Base-by-base conservation (phyloP, 2,888 invertebrate species). In the Xanthostigma xanthostigma region DNA sequence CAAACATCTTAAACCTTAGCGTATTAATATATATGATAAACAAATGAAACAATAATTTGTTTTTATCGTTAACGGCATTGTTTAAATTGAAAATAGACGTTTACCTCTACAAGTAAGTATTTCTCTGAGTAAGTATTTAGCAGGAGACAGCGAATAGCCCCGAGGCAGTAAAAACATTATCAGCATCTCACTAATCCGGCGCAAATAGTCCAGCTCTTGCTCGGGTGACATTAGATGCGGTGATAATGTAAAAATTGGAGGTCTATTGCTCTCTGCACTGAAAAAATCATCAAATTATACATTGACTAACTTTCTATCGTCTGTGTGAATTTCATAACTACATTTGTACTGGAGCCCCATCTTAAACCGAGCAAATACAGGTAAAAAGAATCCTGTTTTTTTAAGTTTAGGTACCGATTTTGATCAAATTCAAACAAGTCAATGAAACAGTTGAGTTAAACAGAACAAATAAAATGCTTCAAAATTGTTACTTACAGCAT, bases 41-140 rank as follows among this genome's bases (percentile, higher is more conserved):
- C 13, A 12, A 38, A 8, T 38, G n/a, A 8, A 38, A 11, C 8
- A 13, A 14, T 12, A 39, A 14, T 39, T 39, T 13, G 11, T 39
- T 39, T 8, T 10, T 39, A 13, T 39, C 2, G 39, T 14, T 39
- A 8, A 12, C 8, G 17, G 39, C 12, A 39, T 39, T 8, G 39
- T 9, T 39, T 8, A 39, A 11, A 27, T 17, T 41, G 6, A 41
- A 41, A 12, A 14, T 14, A 41, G 45, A 41, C 40, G 62, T 65
- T 64, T 73, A 92, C 91, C 82, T 76, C 84, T 84, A 61, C 83
- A 87, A 40, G 89, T 81, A 45, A 93, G 67, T 54, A 91, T 78
- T 71, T 93, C 92, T 56, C 88, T 76, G 54, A 92, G 66, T 48
- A 92, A 73, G 66, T 84, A 83, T 59, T 87, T 83, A 0, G 84